phyloP scores from a whole-genome alignment of 2,888 invertebrate genomes.

The Hemicrepidius hirtus region DNA sequence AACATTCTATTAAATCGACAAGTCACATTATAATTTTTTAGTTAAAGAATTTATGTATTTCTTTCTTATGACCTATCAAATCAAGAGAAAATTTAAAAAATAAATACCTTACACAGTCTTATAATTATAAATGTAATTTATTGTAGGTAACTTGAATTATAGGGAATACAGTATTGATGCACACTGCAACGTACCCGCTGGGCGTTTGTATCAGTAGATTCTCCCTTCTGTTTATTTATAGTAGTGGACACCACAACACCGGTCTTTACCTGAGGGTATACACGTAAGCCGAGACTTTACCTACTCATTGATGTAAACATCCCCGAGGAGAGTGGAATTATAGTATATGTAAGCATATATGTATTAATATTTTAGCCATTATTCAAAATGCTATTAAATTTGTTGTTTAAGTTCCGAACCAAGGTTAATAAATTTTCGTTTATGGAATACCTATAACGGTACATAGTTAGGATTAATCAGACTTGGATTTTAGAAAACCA shows the following conservation, averaged over 20 bases:
- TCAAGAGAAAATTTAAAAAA: too few relatives aligned
- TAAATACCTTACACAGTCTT: too few relatives aligned
- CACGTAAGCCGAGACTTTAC: slow-evolving; percentile 61
- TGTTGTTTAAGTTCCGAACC: slow-evolving; percentile 62
- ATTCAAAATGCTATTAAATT: slow-evolving; percentile 60
- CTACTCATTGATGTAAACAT: slow-evolving; percentile 62
- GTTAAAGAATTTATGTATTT: too few relatives aligned
- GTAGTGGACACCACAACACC: slow-evolving; percentile 55
- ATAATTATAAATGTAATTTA: not conserved
- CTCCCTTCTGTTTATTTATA: slow-evolving; percentile 51
- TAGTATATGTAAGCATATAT: slow-evolving; percentile 61
- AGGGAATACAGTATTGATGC: slow-evolving; percentile 11
- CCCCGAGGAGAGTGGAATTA: slow-evolving; percentile 60
- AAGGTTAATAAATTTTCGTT: slow-evolving; percentile 54
- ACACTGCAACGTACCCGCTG: slow-evolving; percentile 9
- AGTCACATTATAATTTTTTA: too few relatives aligned
- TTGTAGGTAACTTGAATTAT: not conserved
- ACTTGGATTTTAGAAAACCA: not conserved
- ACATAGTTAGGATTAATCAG: slow-evolving; percentile 18
- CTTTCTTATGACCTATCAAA: too few relatives aligned
- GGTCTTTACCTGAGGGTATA: slow-evolving; percentile 58
- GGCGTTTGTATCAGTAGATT: slow-evolving; percentile 29
- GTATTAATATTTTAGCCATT: slow-evolving; percentile 63
- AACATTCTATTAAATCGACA: too few relatives aligned
- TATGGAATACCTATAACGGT: slow-evolving; percentile 39